phyloP scores from a whole-genome alignment of 2,888 invertebrate species.

The Formica aserva region DNA sequence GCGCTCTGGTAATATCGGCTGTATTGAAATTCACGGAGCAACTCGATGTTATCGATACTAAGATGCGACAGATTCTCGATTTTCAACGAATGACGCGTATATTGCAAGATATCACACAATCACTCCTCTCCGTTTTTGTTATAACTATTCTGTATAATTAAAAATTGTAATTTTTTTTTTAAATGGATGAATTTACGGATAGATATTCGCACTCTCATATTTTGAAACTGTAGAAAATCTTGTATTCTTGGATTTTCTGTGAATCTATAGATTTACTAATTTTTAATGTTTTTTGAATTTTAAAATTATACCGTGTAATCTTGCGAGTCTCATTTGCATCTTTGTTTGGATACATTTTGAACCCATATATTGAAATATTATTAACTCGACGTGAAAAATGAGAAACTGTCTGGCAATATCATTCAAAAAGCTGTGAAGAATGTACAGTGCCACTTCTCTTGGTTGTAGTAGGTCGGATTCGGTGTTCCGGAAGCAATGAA shows the following conservation, averaged over 20 bases:
- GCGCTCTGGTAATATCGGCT: slow-evolving; percentile 54
- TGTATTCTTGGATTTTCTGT: background rate
- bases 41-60: slow-evolving; percentile 29
- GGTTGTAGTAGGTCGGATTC: slow-evolving; percentile 63
- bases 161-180: background rate
- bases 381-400: background rate
- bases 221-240: background rate
- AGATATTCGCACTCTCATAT: background rate
- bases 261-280: background rate
- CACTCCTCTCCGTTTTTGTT: background rate
- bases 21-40: slow-evolving; percentile 59
- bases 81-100: slow-evolving; percentile 20
- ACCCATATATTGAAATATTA: background rate
- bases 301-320: background rate
- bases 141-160: background rate
- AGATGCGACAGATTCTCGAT: slow-evolving; percentile 37
- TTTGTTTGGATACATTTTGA: background rate
- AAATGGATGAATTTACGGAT: background rate
- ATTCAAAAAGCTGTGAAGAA: background rate
- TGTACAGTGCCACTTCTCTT: slow-evolving; percentile 13
- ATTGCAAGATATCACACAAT: background rate
- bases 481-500: slow-evolving; percentile 47
- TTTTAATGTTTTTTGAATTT: background rate
- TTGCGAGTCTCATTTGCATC: background rate
- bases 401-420: background rate